A percentile compares a stretch with the other conserved stretches of the same genome.
These are phyloP conservation scores for Acanthaster planci DNA, from an alignment of 35 echinoderm and acorn worm species.

Conservation along the genomic window DNA sequence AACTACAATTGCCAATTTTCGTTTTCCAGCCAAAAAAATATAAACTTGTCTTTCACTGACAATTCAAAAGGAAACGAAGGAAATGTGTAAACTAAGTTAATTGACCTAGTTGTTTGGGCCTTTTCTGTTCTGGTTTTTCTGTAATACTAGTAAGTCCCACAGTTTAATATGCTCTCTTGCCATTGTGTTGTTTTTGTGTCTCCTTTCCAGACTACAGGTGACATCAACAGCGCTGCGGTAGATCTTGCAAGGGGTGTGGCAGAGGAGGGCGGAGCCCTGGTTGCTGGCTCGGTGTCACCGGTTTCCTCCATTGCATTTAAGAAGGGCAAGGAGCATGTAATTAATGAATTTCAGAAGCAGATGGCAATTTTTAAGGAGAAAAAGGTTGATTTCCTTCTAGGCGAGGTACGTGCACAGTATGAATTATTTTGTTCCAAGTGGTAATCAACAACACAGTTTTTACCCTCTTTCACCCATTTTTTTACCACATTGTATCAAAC, in stretches of 20 bases:
- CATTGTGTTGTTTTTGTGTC: not conserved
- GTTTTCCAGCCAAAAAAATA: too few relatives aligned
- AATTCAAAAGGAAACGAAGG: too few relatives aligned
- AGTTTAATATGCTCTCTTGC: not conserved
- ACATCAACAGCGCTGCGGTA: slow-evolving; percentile 66
- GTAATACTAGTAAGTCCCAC: too few relatives aligned
- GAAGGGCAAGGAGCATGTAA: slow-evolving; percentile 64
- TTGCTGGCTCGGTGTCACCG: slow-evolving; percentile 77
- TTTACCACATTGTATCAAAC: too few relatives aligned
- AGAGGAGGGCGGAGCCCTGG: slow-evolving; percentile 72
- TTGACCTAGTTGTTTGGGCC: too few relatives aligned
- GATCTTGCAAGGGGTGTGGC: slow-evolving; percentile 82
- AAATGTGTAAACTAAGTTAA: too few relatives aligned
- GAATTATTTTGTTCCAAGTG: too few relatives aligned
- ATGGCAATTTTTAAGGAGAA: slow-evolving; percentile 63
- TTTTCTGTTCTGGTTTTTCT: too few relatives aligned
- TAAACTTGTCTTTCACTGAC: too few relatives aligned
- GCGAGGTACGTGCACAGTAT: slow-evolving; percentile 53
- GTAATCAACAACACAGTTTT: too few relatives aligned
- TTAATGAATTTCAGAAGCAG: slow-evolving; percentile 70
- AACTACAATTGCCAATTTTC: too few relatives aligned
- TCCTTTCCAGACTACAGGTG: slow-evolving; percentile 43
- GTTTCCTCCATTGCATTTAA: slow-evolving; percentile 33
- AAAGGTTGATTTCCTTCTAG: slow-evolving; percentile 82
- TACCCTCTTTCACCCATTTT: too few relatives aligned